A percentile compares a stretch with the other conserved stretches of the same genome.
These are phyloP conservation scores for Thoracochromis brauschi DNA, from an alignment of 2,113 vertebrate genomes.

Conservation along the genomic window DNA sequence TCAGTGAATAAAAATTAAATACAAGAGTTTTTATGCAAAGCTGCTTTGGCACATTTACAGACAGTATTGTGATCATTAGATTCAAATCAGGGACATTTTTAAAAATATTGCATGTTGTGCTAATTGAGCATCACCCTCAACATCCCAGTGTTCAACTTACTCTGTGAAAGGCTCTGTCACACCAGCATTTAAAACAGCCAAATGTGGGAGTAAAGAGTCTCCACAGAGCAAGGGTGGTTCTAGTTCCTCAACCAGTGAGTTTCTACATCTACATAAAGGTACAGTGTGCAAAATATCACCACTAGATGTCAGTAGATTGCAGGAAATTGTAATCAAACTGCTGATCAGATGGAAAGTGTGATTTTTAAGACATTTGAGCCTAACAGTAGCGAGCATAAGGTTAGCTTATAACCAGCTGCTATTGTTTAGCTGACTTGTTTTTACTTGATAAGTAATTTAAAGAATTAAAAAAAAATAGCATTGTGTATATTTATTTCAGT, in stretches of 20 bases:
- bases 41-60: slow-evolving; percentile 43
- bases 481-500: neutral
- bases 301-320: neutral
- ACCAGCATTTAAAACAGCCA: neutral
- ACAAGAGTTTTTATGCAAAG: slow-evolving; percentile 5
- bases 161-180: neutral
- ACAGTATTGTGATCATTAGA: slow-evolving; percentile 8
- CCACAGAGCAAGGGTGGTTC: neutral
- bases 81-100: neutral
- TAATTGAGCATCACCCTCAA: neutral
- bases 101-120: neutral
- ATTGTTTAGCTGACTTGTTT: neutral
- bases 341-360: neutral
- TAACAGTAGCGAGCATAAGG: neutral
- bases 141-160: neutral
- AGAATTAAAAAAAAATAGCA: neutral
- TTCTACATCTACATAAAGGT: neutral
- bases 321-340: neutral
- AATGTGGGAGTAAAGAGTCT: neutral
- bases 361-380: neutral
- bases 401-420: neutral
- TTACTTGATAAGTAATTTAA: neutral
- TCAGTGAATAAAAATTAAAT: neutral
- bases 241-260: neutral
- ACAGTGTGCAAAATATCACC: neutral